Evolutionary conservation across 2,797 vertebrate genomes (phyloP).

Genomic region (Coregonus sp.): DNA sequence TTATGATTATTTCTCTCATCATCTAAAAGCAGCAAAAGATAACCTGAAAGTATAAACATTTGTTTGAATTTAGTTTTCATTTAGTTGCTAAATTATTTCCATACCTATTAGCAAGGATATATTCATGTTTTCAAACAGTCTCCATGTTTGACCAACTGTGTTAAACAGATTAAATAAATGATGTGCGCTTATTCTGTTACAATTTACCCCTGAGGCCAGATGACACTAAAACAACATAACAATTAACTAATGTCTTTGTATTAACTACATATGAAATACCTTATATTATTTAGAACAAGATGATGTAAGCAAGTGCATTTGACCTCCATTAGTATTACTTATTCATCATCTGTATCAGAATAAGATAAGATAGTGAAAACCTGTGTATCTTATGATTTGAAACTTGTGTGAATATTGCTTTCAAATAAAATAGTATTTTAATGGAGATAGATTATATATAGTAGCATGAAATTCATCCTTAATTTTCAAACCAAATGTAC

Average conservation of each 20-base stretch:
- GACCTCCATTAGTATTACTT: background rate
- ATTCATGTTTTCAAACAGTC: slow-evolving; percentile 50
- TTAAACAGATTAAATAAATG: slow-evolving; percentile 44
- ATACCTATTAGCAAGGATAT: slow-evolving; percentile 23
- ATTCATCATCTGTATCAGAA: background rate
- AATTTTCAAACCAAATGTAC: background rate
- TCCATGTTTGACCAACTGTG: slow-evolving; percentile 38
- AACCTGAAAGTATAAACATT: background rate
- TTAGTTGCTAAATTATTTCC: slow-evolving; percentile 2
- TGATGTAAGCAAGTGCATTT: background rate
- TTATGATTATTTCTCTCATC: background rate
- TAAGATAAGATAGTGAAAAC: background rate
- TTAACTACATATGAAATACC: background rate
- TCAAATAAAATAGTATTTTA: background rate
- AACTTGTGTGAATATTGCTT: background rate
- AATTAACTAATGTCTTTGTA: slow-evolving; percentile 13
- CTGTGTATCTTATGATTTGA: background rate
- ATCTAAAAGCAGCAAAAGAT: background rate
- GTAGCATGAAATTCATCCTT: background rate
- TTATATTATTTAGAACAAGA: background rate
- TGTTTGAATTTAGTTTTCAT: slow-evolving; percentile 1
- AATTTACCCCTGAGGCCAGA: background rate
- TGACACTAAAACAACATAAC: slow-evolving; percentile 4
- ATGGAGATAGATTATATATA: background rate
- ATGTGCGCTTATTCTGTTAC: slow-evolving; percentile 26